Conservation (phyloP, 1,140 invertebrate species). For the Ips typographus region DNA sequence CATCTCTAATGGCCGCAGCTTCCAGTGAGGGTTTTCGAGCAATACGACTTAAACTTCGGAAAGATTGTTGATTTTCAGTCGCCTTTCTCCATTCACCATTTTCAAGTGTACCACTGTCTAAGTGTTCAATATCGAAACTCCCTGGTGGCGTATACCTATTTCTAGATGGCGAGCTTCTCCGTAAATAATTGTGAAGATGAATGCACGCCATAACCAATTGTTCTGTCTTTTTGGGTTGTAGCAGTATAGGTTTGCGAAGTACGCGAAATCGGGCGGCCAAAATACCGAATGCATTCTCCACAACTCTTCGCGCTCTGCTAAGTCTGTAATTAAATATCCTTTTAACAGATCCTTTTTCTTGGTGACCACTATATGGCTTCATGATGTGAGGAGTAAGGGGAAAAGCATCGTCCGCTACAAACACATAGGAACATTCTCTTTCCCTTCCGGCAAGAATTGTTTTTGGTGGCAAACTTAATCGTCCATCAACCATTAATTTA, state of each 20-base stretch:
- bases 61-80: too few species aligned
- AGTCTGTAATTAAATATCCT: conserved; percentile 27
- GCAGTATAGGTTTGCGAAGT: conserved; percentile 1
- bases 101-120: neutral
- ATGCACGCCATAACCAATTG: conserved; percentile 9
- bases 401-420: conserved; percentile 27
- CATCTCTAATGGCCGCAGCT: too few species aligned
- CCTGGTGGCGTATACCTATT: conserved; percentile 3
- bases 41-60: too few species aligned
- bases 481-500: conserved; percentile 36
- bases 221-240: conserved; percentile 16
- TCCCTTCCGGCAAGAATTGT: conserved; percentile 11
- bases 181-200: conserved; percentile 16
- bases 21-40: too few species aligned
- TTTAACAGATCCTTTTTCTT: conserved; percentile 16
- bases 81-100: too few species aligned
- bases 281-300: conserved; percentile 28
- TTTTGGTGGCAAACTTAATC: conserved; percentile 38
- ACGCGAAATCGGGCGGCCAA: conserved; percentile 19
- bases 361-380: conserved; percentile 25
- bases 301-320: conserved; percentile 18
- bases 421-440: conserved; percentile 11
- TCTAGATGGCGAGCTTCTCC: conserved; percentile 3
- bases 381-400: conserved; percentile 17
- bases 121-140: neutral